Evolutionary conservation across 2,888 invertebrate genomes (phyloP), one percentile per base, ranked within the genome.

Genomic region (Trissonchulus latispiculum): DNA sequence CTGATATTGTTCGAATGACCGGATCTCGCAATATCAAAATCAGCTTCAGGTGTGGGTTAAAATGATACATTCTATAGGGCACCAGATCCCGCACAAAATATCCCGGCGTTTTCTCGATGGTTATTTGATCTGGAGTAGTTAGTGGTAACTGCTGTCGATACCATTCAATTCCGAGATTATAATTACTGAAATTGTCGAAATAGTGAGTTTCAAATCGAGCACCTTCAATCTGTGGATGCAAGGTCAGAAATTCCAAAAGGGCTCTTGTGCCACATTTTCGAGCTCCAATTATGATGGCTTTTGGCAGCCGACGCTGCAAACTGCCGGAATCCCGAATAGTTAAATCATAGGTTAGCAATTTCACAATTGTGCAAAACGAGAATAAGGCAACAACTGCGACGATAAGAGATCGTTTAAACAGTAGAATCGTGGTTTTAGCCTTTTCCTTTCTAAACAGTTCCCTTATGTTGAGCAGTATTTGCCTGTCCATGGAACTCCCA

Each of bases 211-310:
- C 96, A 33, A 92, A 91, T 29, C 91, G 90, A 0, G 94, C 93
- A 0, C 93, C 93, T 71, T 91, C 86, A 0, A 95, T 89, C 83
- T 90, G 88, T 18, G 92, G 92, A 86, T 97, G 96, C 70, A 96
- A 87, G 79, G 93, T 88, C 76, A 95, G 88, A 84, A 95, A 95
- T 85, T 95, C 95, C 76, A 96, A 85, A 29, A 96, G 86, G 0
- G 95, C 95, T 75, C 95, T 86, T 0, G 95, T 95, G 0, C 95
- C 95, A 76, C 93, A 92, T 84, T 95, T 95, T 83, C 95, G 93
- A 1, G 93, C 95, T 2, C 95, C 95, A 79, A 95, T 94, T 80
- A 96, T 92, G 75, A 95, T 86, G n/a, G n/a, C 66, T 15, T 28
- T 8, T 8, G 66, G 66, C 35, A 64, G 66, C 18, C 48, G n/a